Evolutionary conservation across 2,797 vertebrate species (phyloP).

Genomic region (Enteromius radiatus): DNA sequence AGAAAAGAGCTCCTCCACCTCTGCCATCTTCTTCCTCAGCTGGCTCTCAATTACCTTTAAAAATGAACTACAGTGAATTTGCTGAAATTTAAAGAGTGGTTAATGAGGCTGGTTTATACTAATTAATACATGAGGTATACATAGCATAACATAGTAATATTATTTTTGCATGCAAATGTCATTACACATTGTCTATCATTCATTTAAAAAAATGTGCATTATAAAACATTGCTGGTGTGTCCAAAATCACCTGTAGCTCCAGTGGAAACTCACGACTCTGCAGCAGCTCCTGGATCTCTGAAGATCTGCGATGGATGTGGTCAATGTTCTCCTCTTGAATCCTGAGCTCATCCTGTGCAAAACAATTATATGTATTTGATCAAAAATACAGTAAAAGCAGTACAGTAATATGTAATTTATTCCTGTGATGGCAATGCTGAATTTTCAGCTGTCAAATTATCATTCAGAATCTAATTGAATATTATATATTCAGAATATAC

Average conservation of each 20-base stretch:
- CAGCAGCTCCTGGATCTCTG: conserved; percentile 85
- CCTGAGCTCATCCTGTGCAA: conserved; percentile 79
- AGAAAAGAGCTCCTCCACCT: conserved; percentile 72
- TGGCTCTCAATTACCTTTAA: conserved; percentile 75
- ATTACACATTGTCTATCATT: neutral
- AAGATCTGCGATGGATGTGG: conserved; percentile 77
- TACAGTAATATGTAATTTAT: neutral
- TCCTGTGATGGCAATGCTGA: neutral
- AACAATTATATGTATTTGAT: neutral
- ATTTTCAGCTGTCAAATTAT: neutral
- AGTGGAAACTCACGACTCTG: conserved; percentile 83
- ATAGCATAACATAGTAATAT: neutral
- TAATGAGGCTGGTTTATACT: neutral
- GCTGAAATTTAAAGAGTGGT: neutral
- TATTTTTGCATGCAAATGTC: neutral
- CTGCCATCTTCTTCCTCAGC: conserved; percentile 71
- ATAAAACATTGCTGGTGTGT: neutral
- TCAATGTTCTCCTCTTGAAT: conserved; percentile 80
- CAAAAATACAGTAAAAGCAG: neutral
- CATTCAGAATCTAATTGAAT: no score
- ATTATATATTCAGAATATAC: no score
- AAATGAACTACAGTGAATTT: neutral
- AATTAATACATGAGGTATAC: neutral
- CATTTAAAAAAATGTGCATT: neutral
- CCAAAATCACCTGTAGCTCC: conserved; percentile 86